Base-by-base conservation (phyloP, 2,888 invertebrate species). In the Polylopha cassiicola region DNA sequence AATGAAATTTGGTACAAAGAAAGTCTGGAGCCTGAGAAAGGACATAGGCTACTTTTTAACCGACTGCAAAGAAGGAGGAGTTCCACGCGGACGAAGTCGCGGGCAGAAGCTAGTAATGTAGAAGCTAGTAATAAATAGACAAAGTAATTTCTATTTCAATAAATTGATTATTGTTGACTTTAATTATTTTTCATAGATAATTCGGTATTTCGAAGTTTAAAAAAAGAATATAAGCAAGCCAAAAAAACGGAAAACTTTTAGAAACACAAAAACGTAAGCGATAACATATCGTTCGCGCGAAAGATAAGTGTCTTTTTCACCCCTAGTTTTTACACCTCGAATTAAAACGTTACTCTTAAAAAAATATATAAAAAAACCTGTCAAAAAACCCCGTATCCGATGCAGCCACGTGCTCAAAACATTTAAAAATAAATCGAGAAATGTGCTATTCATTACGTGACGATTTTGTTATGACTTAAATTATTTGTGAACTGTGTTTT, bases 381-480 rank as follows among this genome's bases (percentile, higher is more conserved):
- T 58, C 65, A 66, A 72, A 62, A 72, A 67, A 53, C 44, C 27
- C 31, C 53, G 58, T 64, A 67, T 69, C 67, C 57, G 43, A 66
- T 72, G 58, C 51, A 71, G 51, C 59, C 58, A 61, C 64, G 56
- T 59, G 58, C 59, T 58, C 47, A 46, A 30, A 39, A 48, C 41
- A 48, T 44, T 39, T 11, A 7, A 8, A 44, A 44, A 37, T 37
- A 44, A 44, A 37, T 47, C 45, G 47, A 47, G 58, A 65, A 78
- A 80, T 73, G 78, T 80, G 79, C 69, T 64, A 69, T 79, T 76
- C 73, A 74, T 81, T 79, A 75, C 79, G 81, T 81, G 84, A 81
- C 68, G 78, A 82, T 79, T 73, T 76, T 81, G 82, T 84, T 84
- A 84, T 82, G 81, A 79, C 72, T 63, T 47, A 70, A 63, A 76